These are phyloP conservation scores for Meloidogyne floridensis DNA, from an alignment of 1,140 invertebrate species.

Conservation along the genomic window DNA sequence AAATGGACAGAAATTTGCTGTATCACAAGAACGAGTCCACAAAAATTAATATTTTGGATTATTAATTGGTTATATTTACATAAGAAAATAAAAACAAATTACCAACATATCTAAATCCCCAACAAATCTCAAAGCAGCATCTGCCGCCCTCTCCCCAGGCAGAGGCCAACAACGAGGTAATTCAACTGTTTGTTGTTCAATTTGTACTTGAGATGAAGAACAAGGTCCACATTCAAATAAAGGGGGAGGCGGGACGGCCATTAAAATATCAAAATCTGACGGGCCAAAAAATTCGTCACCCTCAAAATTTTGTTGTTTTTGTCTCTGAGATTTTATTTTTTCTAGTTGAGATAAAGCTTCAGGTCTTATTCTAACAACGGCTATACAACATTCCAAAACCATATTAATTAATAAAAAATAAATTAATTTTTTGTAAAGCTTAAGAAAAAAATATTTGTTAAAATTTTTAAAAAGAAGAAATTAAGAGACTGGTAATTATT, in stretches of 20 bases:
- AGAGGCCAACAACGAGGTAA: background rate
- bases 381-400: constrained; percentile 10
- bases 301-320: constrained; percentile 3
- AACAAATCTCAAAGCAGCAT: constrained; percentile 24
- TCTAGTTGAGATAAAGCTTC: constrained; percentile 16
- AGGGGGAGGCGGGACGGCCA: constrained; percentile 9
- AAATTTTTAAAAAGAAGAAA: no score
- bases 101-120: constrained; percentile 16
- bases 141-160: background rate
- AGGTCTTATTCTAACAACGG: constrained; percentile 10
- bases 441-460: no score
- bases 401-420: background rate
- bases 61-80: no score
- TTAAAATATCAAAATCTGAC: constrained; percentile 13
- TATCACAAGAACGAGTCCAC: no score
- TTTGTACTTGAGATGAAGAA: constrained; percentile 19
- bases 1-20: no score
- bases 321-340: constrained; percentile 5
- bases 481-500: no score
- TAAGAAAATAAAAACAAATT: background rate
- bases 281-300: constrained; percentile 16
- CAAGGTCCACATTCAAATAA: background rate
- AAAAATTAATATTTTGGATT: no score
- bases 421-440: background rate
- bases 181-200: background rate